Evolutionary conservation across 2,113 vertebrate species (phyloP), one percentile per base, ranked within the genome.

Genomic region (Alexandromys fortis): DNA sequence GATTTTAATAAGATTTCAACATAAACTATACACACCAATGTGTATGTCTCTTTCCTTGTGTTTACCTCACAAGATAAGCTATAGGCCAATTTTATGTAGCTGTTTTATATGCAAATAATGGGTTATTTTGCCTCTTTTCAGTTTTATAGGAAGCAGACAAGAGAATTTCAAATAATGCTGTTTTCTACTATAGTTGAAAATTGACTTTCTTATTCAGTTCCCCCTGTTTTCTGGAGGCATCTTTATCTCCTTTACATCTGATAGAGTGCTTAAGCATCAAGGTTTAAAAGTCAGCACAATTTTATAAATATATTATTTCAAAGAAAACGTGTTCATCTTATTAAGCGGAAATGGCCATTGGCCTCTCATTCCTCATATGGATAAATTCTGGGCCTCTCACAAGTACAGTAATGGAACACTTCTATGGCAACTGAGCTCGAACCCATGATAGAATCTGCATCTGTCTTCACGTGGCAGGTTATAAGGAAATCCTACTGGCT

Each of bases 51-150:
- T 89, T 94, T 86, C 89, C 63, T 88, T 97, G 91, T 97, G 93
- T 58, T 58, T 58, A 58, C 6, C 55, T 58, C 58, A 58, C 58
- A 58, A 58, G 19, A 92, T 97, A 97, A 98, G 92, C 97, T 97
- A 82, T 97, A 97, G 95, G 65, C 96, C 92, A 98, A 98, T 98
- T 98, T 98, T 98, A 97, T 97, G 96, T 91, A 96, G 96, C 96
- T 98, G 96, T 98, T 98, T 96, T 98, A 97, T 97, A 98, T 98
- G 98, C 83, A 98, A 98, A 98, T 98, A 97, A 89, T 85, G 86
- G 68, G 95, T 96, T 97, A 97, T 97, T 98, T 98, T 91, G 65
- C 92, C 93, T 87, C 92, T 94, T 91, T 97, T 97, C 63, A 58
- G 93, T 86, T 98, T 96, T 97, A 94, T 88, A 94, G 90, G 90